Evolutionary conservation across 2,888 invertebrate genomes (phyloP), one percentile per base, ranked within the genome.

Genomic region (Syritta pipiens): DNA sequence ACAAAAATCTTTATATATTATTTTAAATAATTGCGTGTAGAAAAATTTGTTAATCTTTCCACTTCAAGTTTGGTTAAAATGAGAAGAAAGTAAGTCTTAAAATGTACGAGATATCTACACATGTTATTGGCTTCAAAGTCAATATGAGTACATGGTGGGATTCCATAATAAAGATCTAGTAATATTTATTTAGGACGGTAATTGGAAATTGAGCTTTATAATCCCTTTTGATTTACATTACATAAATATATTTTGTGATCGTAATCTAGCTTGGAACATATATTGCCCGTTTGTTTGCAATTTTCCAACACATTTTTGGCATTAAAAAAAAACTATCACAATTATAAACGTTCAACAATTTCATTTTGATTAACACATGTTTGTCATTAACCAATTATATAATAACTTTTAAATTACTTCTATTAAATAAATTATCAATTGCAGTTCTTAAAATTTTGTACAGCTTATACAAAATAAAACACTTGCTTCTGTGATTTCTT

Each of bases 291-390:
- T 46, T 51, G 24, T 55, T 62, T 49, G 40, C 51, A 28, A 46
- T 62, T 46, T 53, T 55, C 40, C 48, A 75, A 55, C 42, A 51
- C 37, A 62, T 62, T 68, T 69, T 76, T 71, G 71, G 76, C 57
- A 71, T 63, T 71, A 62, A 62, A n/a, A n/a, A 62, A 74, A 63
- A 57, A 28, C 32, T 76, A 69, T 76, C 57, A 71, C 71, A 71
- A 57, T n/a, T n/a, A n/a, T n/a, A n/a, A n/a, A n/a, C n/a, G n/a
- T n/a, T n/a, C n/a, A 20, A 46, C 46, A 37, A 44, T 51, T 22
- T 49, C 46, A 46, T 10, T 28, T 22, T 65, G 17, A 32, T 46
- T 42, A 65, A 17, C 40, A 10, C 28, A 26, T 26, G 6, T 42
- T 65, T 35, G 9, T 40, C 26, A 14, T 28, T 32, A 32, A 59